These are phyloP conservation scores for Rambutsinella grinnellia DNA, from an alignment of 2,888 invertebrate genomes.

Conservation along the genomic window DNA sequence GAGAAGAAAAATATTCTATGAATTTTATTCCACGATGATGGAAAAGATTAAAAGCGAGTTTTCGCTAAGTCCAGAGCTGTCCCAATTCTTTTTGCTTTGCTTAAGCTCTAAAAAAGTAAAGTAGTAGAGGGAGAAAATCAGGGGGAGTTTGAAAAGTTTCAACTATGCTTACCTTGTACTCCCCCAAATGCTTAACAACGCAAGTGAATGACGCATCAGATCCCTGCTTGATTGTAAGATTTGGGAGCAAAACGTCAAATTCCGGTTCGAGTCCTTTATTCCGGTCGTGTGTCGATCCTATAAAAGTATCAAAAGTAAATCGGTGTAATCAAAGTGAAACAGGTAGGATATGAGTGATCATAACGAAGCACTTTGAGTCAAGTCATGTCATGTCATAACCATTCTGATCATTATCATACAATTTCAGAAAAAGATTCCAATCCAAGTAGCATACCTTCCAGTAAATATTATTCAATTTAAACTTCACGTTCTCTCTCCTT, in stretches of 20 bases:
- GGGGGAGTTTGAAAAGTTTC: not conserved
- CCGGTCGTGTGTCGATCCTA: conserved; percentile 63
- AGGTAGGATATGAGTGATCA: not conserved
- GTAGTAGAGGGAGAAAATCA: not conserved
- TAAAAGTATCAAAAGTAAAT: conserved; percentile 39
- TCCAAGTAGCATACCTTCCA: not conserved
- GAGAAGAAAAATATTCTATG: not conserved
- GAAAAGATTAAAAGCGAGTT: not conserved
- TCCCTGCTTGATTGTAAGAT: conserved; percentile 89
- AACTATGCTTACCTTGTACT: conserved; percentile 80
- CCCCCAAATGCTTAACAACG: conserved; percentile 89
- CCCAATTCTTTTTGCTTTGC: not conserved
- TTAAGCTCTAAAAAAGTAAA: not conserved
- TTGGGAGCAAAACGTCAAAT: conserved; percentile 87
- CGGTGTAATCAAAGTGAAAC: not conserved
- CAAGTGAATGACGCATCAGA: conserved; percentile 91
- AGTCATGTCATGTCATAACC: not conserved
- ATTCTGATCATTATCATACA: not conserved
- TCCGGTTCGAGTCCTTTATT: conserved; percentile 74
- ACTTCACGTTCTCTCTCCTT: not conserved
- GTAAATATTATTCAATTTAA: not conserved
- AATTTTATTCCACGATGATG: not conserved
- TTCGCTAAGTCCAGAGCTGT: not conserved
- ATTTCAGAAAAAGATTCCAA: not conserved
- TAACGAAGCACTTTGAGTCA: not conserved